These are phyloP conservation scores for Drosophila maculinotata DNA, from an alignment of 2,888 invertebrate species.

Conservation along the genomic window DNA sequence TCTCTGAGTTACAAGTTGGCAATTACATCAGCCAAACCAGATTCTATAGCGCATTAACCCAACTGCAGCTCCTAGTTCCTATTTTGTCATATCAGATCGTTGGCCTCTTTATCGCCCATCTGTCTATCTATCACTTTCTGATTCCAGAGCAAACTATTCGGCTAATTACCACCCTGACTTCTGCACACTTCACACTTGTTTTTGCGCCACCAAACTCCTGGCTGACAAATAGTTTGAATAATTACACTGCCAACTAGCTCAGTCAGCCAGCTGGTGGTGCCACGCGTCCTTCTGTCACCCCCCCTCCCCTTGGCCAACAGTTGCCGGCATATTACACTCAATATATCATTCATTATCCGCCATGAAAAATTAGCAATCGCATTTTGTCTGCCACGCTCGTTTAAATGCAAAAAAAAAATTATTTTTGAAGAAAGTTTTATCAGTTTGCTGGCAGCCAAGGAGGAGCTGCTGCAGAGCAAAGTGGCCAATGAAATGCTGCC, in stretches of 20 bases:
- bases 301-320: slow-evolving; percentile 9
- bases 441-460: slow-evolving; percentile 64
- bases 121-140: slow-evolving; percentile 38
- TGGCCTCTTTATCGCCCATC: slow-evolving; percentile 31
- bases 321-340: slow-evolving; percentile 60
- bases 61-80: background rate
- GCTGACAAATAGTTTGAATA: slow-evolving; percentile 79
- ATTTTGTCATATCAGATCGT: slow-evolving; percentile 8
- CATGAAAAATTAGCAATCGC: slow-evolving; percentile 80
- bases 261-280: slow-evolving; percentile 36
- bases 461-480: slow-evolving; percentile 5
- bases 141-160: slow-evolving; percentile 52
- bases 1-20: no score
- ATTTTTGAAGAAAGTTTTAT: slow-evolving; percentile 74
- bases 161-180: slow-evolving; percentile 63
- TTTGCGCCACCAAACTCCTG: background rate
- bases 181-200: slow-evolving; percentile 19
- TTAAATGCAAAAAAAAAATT: slow-evolving; percentile 64
- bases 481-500: slow-evolving; percentile 14
- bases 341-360: slow-evolving; percentile 80
- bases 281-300: no score
- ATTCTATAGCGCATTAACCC: background rate
- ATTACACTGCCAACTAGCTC: slow-evolving; percentile 62
- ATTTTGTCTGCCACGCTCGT: slow-evolving; percentile 72
- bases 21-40: background rate